Base-by-base conservation (phyloP, 2,888 invertebrate genomes). In the Tetranychus truncatus region DNA sequence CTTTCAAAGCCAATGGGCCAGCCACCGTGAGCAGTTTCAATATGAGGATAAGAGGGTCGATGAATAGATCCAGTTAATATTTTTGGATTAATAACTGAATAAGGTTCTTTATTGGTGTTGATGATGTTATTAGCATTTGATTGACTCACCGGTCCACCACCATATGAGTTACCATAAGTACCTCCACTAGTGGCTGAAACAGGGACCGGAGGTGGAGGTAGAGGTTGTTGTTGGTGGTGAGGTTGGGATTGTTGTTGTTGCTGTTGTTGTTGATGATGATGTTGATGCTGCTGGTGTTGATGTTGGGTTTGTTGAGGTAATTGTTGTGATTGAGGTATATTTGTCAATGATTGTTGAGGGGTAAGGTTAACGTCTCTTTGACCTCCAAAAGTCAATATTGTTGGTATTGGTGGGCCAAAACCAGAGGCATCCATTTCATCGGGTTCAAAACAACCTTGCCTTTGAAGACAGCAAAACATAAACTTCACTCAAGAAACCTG, bases 1-100 rank as follows among this genome's bases (percentile, higher is more conserved):
- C 20, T 21, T 67, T 67, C 67, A n/a, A 67, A 67, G 9, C 67
- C 67, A 67, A 67, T 67, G n/a, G 67, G 67, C 67, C 67, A 67
- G 9, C 67, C 67, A 21, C 67, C 67, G 55, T 55, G 55, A 55
- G 15, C 15, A 55, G 9, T 9, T 55, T 55, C 55, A 55, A 55
- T 55, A 15, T 55, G 55, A 55, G 55, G 55, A 15, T 55, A 15
- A 15, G 55, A 55, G 55, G 55, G 55, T 55, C 55, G 55, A 55
- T 55, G 55, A 55, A 55, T 5, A 1, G 55, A 55, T 55, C 55
- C 55, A 55, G 55, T 55, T 55, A 55, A 55, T 55, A 55, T 55
- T 55, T 55, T 55, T 0, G 55, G 55, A 55, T 55, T 55, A 55
- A 55, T 55, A 15, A 55, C 55, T 7, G 55, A 55, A 55, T 55